A percentile compares a stretch with the other conserved stretches of the same genome.
Evolutionary conservation across 2,888 invertebrate genomes (phyloP).

Genomic region (Neoitamus cyanurus): DNA sequence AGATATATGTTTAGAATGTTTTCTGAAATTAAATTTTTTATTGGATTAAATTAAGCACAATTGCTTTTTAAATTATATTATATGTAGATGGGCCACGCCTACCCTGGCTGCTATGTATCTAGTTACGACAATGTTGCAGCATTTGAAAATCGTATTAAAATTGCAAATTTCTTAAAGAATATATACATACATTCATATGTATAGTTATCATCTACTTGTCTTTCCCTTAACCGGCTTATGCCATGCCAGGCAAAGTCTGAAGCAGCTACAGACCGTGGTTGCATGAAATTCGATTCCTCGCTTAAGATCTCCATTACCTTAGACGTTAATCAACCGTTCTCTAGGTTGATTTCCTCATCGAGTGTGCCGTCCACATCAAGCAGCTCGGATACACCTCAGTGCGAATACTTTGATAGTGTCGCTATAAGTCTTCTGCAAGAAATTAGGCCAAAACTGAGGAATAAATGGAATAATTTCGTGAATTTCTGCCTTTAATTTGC

Average conservation of each 20-base stretch:
- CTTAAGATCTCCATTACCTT: conserved; percentile 10
- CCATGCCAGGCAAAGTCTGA: background rate
- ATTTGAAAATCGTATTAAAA: no score
- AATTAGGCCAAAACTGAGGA: background rate
- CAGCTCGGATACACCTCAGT: background rate
- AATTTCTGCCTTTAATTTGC: background rate
- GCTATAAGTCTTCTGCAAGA: background rate
- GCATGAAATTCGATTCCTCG: conserved; percentile 1
- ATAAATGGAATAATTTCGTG: background rate
- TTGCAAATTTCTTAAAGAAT: background rate
- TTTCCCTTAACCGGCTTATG: background rate
- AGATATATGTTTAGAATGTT: no score
- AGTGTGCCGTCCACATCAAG: background rate
- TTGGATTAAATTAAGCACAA: no score
- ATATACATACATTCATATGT: no score
- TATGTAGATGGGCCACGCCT: no score
- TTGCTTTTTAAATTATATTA: no score
- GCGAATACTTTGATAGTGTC: background rate
- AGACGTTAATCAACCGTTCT: conserved; percentile 7
- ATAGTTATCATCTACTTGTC: background rate
- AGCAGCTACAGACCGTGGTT: background rate
- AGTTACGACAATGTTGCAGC: no score
- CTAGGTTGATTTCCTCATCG: background rate
- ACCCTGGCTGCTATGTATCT: no score
- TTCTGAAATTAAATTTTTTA: no score